These are phyloP conservation scores for Ostrea edulis DNA, from an alignment of 1,140 invertebrate genomes.

Conservation along the genomic window DNA sequence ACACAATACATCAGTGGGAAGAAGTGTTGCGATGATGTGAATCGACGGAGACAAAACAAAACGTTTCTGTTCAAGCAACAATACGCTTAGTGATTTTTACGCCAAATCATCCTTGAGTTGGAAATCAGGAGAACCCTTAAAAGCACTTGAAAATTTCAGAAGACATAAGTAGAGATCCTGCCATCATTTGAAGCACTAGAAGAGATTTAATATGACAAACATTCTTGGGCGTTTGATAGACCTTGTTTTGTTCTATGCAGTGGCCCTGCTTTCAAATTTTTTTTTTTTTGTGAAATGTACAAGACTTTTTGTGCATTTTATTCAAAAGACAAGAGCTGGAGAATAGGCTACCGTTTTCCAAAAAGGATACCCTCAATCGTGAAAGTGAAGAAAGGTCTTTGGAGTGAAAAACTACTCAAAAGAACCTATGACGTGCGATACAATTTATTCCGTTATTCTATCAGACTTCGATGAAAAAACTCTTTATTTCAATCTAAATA, in stretches of 20 bases:
- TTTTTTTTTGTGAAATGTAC: neutral
- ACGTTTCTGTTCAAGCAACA: neutral
- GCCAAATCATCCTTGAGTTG: conserved; percentile 27
- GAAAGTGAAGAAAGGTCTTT: conserved; percentile 37
- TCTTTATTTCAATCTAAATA: conserved; percentile 23
- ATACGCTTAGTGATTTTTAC: conserved; percentile 20
- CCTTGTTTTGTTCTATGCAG: neutral
- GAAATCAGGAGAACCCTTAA: conserved; percentile 18
- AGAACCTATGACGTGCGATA: conserved; percentile 7
- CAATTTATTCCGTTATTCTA: conserved; percentile 19
- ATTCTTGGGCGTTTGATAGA: conserved; percentile 24
- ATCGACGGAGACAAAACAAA: neutral
- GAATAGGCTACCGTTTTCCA: conserved; percentile 3
- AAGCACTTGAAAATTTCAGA: conserved; percentile 28
- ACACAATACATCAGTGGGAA: neutral
- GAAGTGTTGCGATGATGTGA: neutral
- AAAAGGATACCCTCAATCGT: conserved; percentile 14
- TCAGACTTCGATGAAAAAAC: neutral
- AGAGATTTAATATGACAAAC: conserved; percentile 26
- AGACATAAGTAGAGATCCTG: conserved; percentile 14
- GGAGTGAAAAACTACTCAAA: conserved; percentile 31
- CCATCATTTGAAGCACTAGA: conserved; percentile 7
- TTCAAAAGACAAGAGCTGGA: neutral
- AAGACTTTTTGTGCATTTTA: conserved; percentile 30
- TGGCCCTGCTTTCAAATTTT: conserved; percentile 8